Base-by-base conservation (phyloP, 2,113 vertebrate genomes). In the Dryoscopus gambensis region DNA sequence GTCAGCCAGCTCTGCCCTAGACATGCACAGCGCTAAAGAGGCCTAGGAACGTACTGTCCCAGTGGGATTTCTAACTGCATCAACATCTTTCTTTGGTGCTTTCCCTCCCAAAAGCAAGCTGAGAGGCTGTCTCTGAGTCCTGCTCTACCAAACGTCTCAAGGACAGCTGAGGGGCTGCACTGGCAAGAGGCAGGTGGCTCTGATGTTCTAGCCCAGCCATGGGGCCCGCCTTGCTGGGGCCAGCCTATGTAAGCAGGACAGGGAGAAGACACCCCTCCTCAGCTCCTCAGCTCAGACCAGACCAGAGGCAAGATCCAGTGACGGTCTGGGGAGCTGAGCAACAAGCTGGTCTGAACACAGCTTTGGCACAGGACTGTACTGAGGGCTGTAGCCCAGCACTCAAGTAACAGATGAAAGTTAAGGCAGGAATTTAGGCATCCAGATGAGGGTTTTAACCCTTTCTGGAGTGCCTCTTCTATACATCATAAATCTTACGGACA, bases 1-100 rank as follows among this genome's bases (percentile, higher is more conserved):
- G 76, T 42, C 44, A 74, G 83, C 89, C 93, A 92, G 75, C 86
- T 55, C 86, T 92, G 80, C 60, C 94, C 82, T 50, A 53, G 50
- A 84, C 93, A 76, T 40, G 65, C 19, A 3, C 70, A 87, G 9
- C 1, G 0, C 63, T 3, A 0, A 24, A 79, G 59, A 73, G 75
- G 84, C 93, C 46, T 13, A 67, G 53, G 68, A 95, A 92, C 55
- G 73, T 19, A 53, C 37, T 17, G 60, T 84, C 86, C 91, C 77
- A 44, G 47, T 0, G 18, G 94, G 77, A 89, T 52, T 93, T 81
- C 69, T 84, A 67, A 80, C 50, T 17, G 71, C 92, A 92, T 39
- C 83, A 63, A 95, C 63, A 37, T 63, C 64, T 67, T 77, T 74
- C 85, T 80, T 65, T 55, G 44, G 68, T 87, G 60, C 22, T 12